Evolutionary conservation across 2,797 vertebrate species (phyloP).

Genomic region (Kryptolebias ocellatus): DNA sequence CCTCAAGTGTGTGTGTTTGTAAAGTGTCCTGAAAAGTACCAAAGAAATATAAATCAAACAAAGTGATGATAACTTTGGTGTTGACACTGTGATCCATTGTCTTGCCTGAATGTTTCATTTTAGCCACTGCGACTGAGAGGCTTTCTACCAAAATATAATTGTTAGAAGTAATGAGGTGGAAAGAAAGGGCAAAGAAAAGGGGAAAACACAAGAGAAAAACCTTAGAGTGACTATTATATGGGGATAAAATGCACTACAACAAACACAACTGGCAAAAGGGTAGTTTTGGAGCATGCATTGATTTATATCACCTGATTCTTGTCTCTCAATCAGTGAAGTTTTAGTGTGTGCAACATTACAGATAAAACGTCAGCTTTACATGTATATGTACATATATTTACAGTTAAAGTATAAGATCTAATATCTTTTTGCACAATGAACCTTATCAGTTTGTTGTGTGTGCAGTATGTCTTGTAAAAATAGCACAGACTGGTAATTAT

Average conservation of each 20-base stretch:
- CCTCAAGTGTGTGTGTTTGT: conserved; percentile 39
- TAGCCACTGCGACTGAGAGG: conserved; percentile 69
- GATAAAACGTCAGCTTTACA: neutral
- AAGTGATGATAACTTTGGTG: conserved; percentile 80
- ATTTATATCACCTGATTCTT: conserved; percentile 32
- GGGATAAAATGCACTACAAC: conserved; percentile 47
- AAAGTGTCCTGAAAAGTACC: conserved; percentile 33
- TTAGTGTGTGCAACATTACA: neutral
- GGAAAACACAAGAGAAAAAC: conserved; percentile 42
- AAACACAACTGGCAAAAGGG: conserved; percentile 65
- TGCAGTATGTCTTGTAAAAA: too few species aligned
- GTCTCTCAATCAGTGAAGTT: neutral
- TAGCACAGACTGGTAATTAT: too few species aligned
- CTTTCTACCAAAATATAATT: conserved; percentile 80
- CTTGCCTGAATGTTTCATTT: conserved; percentile 75
- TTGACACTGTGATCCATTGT: conserved; percentile 74
- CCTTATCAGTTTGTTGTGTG: too few species aligned
- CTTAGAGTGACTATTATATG: conserved; percentile 57
- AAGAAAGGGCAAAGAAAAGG: conserved; percentile 70
- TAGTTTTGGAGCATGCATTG: conserved; percentile 44
- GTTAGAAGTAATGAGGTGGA: conserved; percentile 83
- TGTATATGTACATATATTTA: too few species aligned
- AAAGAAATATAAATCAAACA: conserved; percentile 75
- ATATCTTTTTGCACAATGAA: too few species aligned
- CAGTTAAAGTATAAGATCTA: too few species aligned